Base-by-base conservation (phyloP, 2,113 vertebrate genomes). In the Acrocephalus kingi region DNA sequence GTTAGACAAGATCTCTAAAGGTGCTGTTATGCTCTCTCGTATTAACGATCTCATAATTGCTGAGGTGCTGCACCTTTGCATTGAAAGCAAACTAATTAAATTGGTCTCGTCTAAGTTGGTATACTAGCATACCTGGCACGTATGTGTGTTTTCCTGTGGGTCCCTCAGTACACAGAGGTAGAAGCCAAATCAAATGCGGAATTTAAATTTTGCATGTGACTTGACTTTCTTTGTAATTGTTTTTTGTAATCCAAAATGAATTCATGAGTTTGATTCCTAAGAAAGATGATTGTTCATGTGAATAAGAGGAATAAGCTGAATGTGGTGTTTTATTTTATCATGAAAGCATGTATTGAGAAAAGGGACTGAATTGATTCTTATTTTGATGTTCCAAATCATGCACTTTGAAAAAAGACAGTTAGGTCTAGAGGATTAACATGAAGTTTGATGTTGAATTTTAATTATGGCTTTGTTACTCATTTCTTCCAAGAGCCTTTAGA, bases 1-100 rank as follows among this genome's bases (percentile, higher is more conserved):
- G 92, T 97, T 96, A 95, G 91, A 31, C 59, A 80, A 69, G 90
- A 93, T 90, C 92, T 96, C 66, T 84, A 51, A 96, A 96, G 89
- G 87, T 94, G 90, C 80, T 94, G 92, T 94, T 96, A 39, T 59
- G 90, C 73, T 87, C 77, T 95, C 87, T 93, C 92, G 87, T 95
- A 94, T 96, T 97, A 95, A 97, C 31, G 80, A 95, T 95, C 89
- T 87, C 92, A 46, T 95, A 97, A 96, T 95, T 97, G 87, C 94
- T 96, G 94, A 96, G 94, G 93, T 95, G 89, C 94, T 90, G 92
- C 80, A 82, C 90, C 93, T 86, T 89, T 95, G 76, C 90, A 85
- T 92, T 95, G 89, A 95, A 96, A 94, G 85, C 84, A 95, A 87
- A 93, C 88, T 95, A 95, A 97, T 94, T 88, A 95, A 94, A 85